phyloP scores from a whole-genome alignment of 1,140 invertebrate genomes.

The Drosophila murphyi region DNA sequence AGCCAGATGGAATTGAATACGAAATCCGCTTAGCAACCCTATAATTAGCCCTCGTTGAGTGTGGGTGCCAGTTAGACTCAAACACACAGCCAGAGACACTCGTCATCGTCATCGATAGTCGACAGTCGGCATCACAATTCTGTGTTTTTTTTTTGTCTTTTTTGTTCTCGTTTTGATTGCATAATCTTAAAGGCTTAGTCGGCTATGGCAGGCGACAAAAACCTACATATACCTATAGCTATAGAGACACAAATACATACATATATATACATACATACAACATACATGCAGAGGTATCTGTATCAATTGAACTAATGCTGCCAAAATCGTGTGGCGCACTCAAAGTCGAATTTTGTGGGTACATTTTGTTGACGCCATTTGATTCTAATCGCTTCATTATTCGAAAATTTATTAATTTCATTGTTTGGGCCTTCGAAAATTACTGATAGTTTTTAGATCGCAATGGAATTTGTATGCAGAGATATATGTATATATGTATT shows the following conservation, averaged over 20 bases:
- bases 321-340: slow-evolving; percentile 48
- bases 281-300: not conserved
- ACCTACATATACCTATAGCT: not conserved
- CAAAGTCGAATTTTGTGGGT: slow-evolving; percentile 40
- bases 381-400: slow-evolving; percentile 63
- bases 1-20: slow-evolving; percentile 14
- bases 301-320: slow-evolving; percentile 68
- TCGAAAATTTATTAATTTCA: slow-evolving; percentile 73
- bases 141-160: slow-evolving; percentile 20
- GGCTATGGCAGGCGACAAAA: slow-evolving; percentile 34
- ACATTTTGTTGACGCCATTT: slow-evolving; percentile 49
- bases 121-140: slow-evolving; percentile 18
- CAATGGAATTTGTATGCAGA: too few species aligned
- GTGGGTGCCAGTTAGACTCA: slow-evolving; percentile 12
- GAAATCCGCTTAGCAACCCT: slow-evolving; percentile 78
- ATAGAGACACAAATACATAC: too few species aligned
- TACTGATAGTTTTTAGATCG: slow-evolving; percentile 26
- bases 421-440: slow-evolving; percentile 60
- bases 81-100: not conserved
- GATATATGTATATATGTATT: too few species aligned
- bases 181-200: slow-evolving; percentile 66
- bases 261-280: not conserved
- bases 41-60: slow-evolving; percentile 65
- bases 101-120: slow-evolving; percentile 26
- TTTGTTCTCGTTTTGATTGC: slow-evolving; percentile 57